Evolutionary conservation across 2,888 invertebrate species (phyloP).

Genomic region (Saturnia japonica): DNA sequence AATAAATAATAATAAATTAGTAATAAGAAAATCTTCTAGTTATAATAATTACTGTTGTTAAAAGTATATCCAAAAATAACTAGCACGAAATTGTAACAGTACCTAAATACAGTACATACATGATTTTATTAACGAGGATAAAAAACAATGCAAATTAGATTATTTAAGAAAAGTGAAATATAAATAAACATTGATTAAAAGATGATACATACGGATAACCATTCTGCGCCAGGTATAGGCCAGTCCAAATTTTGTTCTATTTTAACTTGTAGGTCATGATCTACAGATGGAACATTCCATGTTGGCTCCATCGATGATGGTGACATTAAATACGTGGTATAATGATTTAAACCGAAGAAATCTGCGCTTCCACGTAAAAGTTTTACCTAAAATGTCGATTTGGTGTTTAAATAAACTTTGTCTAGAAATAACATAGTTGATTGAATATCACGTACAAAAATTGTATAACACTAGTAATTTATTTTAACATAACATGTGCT

Average conservation of each 20-base stretch:
- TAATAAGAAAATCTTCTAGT: too few relatives aligned
- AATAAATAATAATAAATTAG: too few relatives aligned
- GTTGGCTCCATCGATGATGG: conserved; percentile 53
- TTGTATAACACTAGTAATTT: not conserved
- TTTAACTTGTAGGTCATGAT: conserved; percentile 64
- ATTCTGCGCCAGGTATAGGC: conserved; percentile 68
- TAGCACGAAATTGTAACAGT: too few relatives aligned
- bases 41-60: too few relatives aligned
- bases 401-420: not conserved
- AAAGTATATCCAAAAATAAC: too few relatives aligned
- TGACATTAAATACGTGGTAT: conserved; percentile 71
- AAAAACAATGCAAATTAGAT: too few relatives aligned
- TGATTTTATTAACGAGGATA: too few relatives aligned
- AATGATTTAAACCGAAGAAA: conserved; percentile 83
- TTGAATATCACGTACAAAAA: not conserved
- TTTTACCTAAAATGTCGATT: conserved; percentile 52
- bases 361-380: conserved; percentile 73
- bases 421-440: not conserved
- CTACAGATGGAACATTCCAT: conserved; percentile 60
- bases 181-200: not conserved
- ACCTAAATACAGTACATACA: too few relatives aligned
- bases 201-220: conserved; percentile 60
- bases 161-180: not conserved
- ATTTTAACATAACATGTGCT: not conserved
- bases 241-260: conserved; percentile 61